phyloP scores from a whole-genome alignment of 1,140 invertebrate species.

The Metaphire vulgaris region DNA sequence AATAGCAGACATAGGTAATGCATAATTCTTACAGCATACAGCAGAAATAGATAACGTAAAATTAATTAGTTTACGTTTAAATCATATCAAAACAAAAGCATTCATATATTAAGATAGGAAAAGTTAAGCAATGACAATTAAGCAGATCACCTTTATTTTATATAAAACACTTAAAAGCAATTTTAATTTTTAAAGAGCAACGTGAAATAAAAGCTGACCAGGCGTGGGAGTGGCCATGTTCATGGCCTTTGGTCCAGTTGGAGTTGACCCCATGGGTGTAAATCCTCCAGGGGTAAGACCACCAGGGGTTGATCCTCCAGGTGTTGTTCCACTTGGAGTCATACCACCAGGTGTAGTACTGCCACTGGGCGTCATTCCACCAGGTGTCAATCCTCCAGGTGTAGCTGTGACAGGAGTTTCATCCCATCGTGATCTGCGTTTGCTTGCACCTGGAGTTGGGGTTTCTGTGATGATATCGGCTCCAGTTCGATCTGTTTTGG shows the following conservation, averaged over 20 bases:
- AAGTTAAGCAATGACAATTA: too few relatives aligned
- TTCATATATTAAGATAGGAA: too few relatives aligned
- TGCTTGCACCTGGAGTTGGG: conserved; percentile 78
- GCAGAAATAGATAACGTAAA: too few relatives aligned
- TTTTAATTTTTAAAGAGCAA: too few relatives aligned
- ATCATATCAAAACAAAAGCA: neutral
- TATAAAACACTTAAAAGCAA: too few relatives aligned
- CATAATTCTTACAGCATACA: too few relatives aligned
- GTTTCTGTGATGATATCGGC: conserved; percentile 50
- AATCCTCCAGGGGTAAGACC: conserved; percentile 49
- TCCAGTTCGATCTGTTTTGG: conserved; percentile 74
- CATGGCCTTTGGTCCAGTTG: conserved; percentile 93
- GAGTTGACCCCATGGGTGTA: conserved; percentile 63
- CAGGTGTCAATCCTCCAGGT: conserved; percentile 39
- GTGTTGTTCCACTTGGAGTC: conserved; percentile 41
- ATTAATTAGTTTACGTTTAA: too few relatives aligned
- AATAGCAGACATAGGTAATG: too few relatives aligned
- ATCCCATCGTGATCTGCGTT: conserved; percentile 90
- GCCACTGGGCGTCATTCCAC: conserved; percentile 34
- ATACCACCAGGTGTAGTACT: conserved; percentile 38
- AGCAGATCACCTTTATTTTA: too few relatives aligned
- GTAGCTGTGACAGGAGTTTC: conserved; percentile 65
- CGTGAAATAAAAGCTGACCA: too few relatives aligned
- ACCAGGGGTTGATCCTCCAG: conserved; percentile 45
- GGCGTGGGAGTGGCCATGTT: conserved; percentile 94